Evolutionary conservation across 2,797 vertebrate species (phyloP).

Genomic region (Pyrocephalus nanus): DNA sequence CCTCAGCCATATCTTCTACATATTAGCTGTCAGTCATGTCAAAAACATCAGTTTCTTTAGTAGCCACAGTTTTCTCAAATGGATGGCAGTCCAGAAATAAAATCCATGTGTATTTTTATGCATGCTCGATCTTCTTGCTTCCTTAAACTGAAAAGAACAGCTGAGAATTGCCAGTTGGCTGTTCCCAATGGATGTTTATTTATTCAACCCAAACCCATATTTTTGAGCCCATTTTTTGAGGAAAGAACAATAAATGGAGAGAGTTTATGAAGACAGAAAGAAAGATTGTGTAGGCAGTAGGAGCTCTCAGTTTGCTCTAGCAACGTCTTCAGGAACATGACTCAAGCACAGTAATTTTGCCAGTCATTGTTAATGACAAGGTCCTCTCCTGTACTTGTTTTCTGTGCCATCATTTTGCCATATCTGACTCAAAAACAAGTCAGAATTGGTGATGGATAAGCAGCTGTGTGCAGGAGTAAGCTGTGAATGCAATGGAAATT

Average conservation of each 20-base stretch:
- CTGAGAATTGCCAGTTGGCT: background rate
- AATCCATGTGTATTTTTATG: background rate
- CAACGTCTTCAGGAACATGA: background rate
- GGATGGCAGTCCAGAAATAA: background rate
- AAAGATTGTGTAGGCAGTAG: background rate
- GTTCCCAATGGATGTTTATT: background rate
- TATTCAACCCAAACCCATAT: background rate
- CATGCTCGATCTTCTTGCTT: background rate
- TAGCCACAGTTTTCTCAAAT: background rate
- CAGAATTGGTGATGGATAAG: background rate
- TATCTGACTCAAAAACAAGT: background rate
- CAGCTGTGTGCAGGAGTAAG: background rate
- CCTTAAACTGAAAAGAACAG: background rate
- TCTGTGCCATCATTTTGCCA: background rate
- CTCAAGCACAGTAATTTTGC: background rate
- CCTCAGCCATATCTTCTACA: background rate
- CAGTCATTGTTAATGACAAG: background rate
- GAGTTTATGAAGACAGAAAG: background rate
- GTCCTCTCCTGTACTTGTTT: background rate
- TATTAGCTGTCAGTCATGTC: background rate
- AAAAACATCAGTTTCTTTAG: background rate
- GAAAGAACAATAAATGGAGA: background rate
- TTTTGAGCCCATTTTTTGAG: background rate
- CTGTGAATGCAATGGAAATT: background rate
- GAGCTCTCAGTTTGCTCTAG: background rate